Evolutionary conservation across 1,140 invertebrate species (phyloP).

Genomic region (Euura lappo): DNA sequence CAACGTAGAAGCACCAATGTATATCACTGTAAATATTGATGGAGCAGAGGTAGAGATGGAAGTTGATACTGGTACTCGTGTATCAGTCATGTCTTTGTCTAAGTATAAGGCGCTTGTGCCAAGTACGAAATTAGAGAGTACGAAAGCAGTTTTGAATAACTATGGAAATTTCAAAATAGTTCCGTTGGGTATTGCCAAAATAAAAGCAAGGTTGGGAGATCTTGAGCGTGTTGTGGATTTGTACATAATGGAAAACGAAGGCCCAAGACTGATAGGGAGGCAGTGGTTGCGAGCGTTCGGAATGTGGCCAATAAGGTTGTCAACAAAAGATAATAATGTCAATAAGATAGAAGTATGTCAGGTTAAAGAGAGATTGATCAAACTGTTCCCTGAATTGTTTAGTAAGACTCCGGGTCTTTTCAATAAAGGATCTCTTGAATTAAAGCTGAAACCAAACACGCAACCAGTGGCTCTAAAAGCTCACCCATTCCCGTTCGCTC

Average conservation of each 20-base stretch:
- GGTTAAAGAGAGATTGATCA: constrained; percentile 3
- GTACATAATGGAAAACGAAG: constrained; percentile 6
- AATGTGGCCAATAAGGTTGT: constrained; percentile 12
- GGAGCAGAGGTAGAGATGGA: background rate
- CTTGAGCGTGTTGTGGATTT: constrained; percentile 2
- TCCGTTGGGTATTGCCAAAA: background rate
- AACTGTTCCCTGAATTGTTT: background rate
- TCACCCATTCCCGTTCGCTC: constrained; percentile 31
- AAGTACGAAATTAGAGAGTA: background rate
- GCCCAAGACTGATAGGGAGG: constrained; percentile 14
- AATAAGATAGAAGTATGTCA: background rate
- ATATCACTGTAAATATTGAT: background rate
- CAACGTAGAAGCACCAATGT: background rate
- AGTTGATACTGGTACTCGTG: background rate
- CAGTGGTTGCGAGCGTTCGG: constrained; percentile 17
- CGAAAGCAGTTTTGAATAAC: background rate
- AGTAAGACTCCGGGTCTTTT: background rate
- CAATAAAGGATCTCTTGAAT: background rate
- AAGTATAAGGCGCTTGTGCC: background rate
- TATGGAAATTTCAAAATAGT: background rate
- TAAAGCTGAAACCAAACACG: constrained; percentile 29
- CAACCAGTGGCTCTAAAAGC: constrained; percentile 34
- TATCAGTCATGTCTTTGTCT: background rate
- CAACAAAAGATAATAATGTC: background rate
- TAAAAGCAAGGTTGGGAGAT: background rate